These are phyloP conservation scores for Oryctes rhinoceros DNA, from an alignment of 1,140 invertebrate species.

Conservation along the genomic window DNA sequence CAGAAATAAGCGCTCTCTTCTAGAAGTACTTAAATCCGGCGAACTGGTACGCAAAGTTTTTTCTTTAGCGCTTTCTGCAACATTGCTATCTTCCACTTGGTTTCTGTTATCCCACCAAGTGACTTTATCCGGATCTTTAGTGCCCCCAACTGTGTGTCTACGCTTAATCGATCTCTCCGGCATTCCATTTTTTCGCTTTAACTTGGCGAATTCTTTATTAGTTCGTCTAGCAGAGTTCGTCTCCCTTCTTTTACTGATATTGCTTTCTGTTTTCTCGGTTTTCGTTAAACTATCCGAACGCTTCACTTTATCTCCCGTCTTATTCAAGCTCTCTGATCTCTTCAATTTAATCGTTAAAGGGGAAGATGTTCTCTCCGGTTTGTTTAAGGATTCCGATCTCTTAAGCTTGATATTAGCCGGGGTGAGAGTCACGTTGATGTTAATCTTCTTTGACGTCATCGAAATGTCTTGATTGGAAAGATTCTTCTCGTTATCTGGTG, in stretches of 20 bases:
- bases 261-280: constrained; percentile 83
- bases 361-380: constrained; percentile 61
- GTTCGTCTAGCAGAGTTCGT: constrained; percentile 60
- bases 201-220: constrained; percentile 68
- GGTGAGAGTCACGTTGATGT: constrained; percentile 44
- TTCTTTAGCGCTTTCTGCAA: constrained; percentile 62
- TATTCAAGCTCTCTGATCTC: constrained; percentile 67
- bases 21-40: constrained; percentile 67
- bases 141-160: constrained; percentile 91
- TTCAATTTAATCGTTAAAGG: constrained; percentile 64
- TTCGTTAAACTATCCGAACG: constrained; percentile 77
- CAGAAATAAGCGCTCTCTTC: constrained; percentile 63
- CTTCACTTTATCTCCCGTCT: constrained; percentile 65
- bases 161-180: constrained; percentile 82
- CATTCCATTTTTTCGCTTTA: constrained; percentile 79
- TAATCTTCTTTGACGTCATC: constrained; percentile 46
- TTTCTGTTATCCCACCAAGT: constrained; percentile 68
- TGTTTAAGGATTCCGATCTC: constrained; percentile 71
- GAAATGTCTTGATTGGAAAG: constrained; percentile 47
- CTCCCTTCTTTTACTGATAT: constrained; percentile 77
- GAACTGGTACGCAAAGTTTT: constrained; percentile 68
- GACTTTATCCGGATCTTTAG: constrained; percentile 82
- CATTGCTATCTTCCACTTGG: constrained; percentile 64
- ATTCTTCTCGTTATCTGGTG: constrained; percentile 57
- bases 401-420: constrained; percentile 61